Percentiles rank a stretch among this genome's conserved stretches.
phyloP scores from a whole-genome alignment of 23 tunicate species.

The Diplosoma virens region DNA sequence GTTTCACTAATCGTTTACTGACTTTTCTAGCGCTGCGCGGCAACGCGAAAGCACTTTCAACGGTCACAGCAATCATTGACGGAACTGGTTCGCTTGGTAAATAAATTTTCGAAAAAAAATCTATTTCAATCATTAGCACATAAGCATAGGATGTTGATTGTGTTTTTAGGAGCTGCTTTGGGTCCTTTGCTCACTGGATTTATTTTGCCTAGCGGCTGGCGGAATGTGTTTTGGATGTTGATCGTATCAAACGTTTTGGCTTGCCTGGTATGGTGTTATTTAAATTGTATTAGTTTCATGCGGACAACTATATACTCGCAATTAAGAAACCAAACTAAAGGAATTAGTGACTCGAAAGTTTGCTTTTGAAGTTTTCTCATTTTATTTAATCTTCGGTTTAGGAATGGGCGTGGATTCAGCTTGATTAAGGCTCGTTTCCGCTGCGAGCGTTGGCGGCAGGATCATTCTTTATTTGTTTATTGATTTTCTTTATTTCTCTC shows the following conservation, averaged over 20 bases:
- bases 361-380: too few relatives aligned
- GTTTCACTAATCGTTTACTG: too few relatives aligned
- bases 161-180: conserved; percentile 79
- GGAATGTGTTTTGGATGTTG: conserved; percentile 86
- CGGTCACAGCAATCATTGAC: conserved; percentile 96
- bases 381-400: too few relatives aligned
- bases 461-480: too few relatives aligned
- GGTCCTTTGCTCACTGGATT: conserved; percentile 84
- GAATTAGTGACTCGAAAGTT: too few relatives aligned
- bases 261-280: conserved; percentile 47
- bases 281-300: neutral
- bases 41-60: conserved; percentile 87
- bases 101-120: neutral
- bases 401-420: too few relatives aligned
- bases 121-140: neutral
- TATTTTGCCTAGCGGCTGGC: conserved; percentile 76
- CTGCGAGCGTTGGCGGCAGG: too few relatives aligned
- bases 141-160: neutral
- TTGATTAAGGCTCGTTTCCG: too few relatives aligned
- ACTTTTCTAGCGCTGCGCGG: conserved; percentile 86
- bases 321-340: too few relatives aligned
- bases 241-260: conserved; percentile 75
- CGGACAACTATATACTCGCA: too few relatives aligned
- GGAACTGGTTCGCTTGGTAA: conserved; percentile 96
- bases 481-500: too few relatives aligned